These are phyloP conservation scores for Arnoldichthys spilopterus DNA, from an alignment of 2,797 vertebrate species.

Conservation along the genomic window DNA sequence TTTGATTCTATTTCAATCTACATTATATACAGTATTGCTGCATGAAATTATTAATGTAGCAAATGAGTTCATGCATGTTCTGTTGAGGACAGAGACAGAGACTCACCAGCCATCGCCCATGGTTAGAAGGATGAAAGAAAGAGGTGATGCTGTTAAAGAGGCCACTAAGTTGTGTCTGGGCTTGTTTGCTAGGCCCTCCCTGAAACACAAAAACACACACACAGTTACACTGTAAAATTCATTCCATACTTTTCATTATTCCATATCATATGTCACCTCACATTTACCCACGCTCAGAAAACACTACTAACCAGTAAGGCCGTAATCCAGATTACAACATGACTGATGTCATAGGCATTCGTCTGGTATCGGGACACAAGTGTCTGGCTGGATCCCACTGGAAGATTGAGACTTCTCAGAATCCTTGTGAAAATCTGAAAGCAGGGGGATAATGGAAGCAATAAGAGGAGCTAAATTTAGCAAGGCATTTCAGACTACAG, in stretches of 20 bases:
- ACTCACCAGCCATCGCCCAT: conserved; percentile 97
- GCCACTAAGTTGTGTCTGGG: conserved; percentile 92
- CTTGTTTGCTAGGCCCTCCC: conserved; percentile 95
- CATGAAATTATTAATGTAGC: too few species aligned
- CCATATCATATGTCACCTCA: not conserved
- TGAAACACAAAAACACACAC: conserved; percentile 64
- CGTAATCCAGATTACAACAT: conserved; percentile 94
- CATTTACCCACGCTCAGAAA: not conserved
- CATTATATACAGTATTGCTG: too few species aligned
- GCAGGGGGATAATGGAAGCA: conserved; percentile 33
- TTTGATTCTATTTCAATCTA: too few species aligned
- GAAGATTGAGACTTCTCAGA: conserved; percentile 94
- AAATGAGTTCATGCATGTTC: too few species aligned
- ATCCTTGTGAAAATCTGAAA: conserved; percentile 95
- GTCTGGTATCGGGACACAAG: conserved; percentile 90
- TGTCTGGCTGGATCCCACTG: conserved; percentile 94
- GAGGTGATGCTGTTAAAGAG: conserved; percentile 96
- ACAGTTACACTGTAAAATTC: not conserved
- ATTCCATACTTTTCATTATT: not conserved
- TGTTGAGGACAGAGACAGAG: too few species aligned
- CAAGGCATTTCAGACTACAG: not conserved
- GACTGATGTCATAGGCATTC: conserved; percentile 93
- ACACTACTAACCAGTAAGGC: conserved; percentile 89
- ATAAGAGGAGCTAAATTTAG: conserved; percentile 2
- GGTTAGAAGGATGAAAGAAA: conserved; percentile 97